phyloP scores from a whole-genome alignment of 1,140 invertebrate genomes.

The Drosophila ironensis region DNA sequence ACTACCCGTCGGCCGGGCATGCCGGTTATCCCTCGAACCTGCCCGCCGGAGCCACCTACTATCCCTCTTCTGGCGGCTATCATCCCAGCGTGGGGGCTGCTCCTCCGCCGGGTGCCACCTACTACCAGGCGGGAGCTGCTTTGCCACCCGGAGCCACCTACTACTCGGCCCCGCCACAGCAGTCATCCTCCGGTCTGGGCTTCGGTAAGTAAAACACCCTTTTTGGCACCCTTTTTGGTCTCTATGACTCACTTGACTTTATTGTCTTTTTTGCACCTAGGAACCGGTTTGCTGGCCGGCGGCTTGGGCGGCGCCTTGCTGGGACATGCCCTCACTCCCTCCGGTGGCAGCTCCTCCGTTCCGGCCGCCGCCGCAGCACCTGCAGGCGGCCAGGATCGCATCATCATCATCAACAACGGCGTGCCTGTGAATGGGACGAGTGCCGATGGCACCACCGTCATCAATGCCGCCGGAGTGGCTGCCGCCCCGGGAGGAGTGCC shows the following conservation, averaged over 20 bases:
- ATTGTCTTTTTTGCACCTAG: constrained; percentile 25
- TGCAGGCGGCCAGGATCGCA: constrained; percentile 60
- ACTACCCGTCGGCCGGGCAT: constrained; percentile 57
- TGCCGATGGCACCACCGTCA: constrained; percentile 70
- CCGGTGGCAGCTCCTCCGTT: constrained; percentile 34
- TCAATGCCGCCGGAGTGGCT: constrained; percentile 60
- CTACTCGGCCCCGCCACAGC: constrained; percentile 64
- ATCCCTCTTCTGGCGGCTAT: constrained; percentile 61
- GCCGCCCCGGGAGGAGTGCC: constrained; percentile 26
- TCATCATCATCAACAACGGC: constrained; percentile 80
- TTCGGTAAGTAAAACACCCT: no score
- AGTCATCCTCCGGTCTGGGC: constrained; percentile 71
- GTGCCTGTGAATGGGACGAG: constrained; percentile 64
- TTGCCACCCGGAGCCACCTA: constrained; percentile 69
- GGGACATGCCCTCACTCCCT: constrained; percentile 69
- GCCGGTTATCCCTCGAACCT: constrained; percentile 26
- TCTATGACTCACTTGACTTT: no score
- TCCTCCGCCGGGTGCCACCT: constrained; percentile 70
- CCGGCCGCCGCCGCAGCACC: constrained; percentile 50
- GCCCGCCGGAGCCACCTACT: constrained; percentile 47
- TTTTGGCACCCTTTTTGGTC: no score
- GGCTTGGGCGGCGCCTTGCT: constrained; percentile 70
- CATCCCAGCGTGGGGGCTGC: constrained; percentile 49
- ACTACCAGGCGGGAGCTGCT: constrained; percentile 64
- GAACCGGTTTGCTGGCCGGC: constrained; percentile 69